Conservation (phyloP, 2,113 vertebrate species). For the Euleptes europaea region DNA sequence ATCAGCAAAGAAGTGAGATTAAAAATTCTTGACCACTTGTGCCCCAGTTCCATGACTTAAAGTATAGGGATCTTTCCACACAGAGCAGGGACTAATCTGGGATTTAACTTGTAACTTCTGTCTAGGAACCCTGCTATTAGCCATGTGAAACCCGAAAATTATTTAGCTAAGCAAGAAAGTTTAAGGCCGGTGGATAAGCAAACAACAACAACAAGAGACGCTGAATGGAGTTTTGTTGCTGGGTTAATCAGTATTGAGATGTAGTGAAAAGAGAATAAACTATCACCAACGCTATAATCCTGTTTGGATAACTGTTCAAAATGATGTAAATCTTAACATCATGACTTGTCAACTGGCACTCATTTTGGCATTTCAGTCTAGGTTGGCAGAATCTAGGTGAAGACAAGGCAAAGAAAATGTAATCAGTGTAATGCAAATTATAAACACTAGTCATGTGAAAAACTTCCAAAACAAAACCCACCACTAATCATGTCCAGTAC, state of each 20-base stretch:
- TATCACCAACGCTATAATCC: neutral
- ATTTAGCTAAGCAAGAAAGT: neutral
- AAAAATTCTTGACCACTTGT: neutral
- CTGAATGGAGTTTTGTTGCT: neutral
- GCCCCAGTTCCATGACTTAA: neutral
- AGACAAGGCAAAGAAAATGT: neutral
- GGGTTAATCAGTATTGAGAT: neutral
- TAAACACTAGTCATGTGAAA: neutral
- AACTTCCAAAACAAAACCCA: neutral
- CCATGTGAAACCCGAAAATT: neutral
- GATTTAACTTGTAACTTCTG: slow-evolving; percentile 1
- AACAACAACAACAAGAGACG: no score
- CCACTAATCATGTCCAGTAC: neutral
- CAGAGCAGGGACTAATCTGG: neutral
- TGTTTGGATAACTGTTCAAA: neutral
- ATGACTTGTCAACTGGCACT: neutral
- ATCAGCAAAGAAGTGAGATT: slow-evolving; percentile 6
- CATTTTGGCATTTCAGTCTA: neutral
- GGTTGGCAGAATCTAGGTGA: neutral
- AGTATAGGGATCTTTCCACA: neutral
- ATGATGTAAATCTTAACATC: neutral
- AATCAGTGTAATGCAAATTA: neutral
- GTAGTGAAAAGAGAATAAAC: neutral
- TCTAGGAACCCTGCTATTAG: neutral
- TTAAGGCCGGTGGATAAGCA: neutral